These are phyloP conservation scores for Acheta domesticus DNA, from an alignment of 2,888 invertebrate genomes.

Conservation along the genomic window DNA sequence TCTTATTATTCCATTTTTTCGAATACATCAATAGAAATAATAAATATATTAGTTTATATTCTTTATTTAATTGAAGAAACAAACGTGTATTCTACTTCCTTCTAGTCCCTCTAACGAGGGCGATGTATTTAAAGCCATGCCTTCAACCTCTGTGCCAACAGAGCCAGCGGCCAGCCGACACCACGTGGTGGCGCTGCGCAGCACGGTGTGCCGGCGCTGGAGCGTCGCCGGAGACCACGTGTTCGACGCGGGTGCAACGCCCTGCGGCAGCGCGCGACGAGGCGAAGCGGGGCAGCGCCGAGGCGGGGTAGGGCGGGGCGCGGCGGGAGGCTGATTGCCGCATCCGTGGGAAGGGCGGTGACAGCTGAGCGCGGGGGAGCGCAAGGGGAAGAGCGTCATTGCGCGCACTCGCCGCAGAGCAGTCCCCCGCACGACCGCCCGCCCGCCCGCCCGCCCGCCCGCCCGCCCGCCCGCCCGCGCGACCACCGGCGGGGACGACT, in stretches of 20 bases:
- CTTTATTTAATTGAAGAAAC: too few relatives aligned
- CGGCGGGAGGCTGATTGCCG: conserved; percentile 10
- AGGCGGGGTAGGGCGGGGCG: neutral
- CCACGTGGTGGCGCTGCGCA: too few relatives aligned
- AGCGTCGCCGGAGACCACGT: neutral
- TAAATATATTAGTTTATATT: too few relatives aligned
- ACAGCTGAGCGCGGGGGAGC: neutral
- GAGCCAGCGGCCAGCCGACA: too few relatives aligned
- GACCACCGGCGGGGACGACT: neutral
- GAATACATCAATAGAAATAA: too few relatives aligned
- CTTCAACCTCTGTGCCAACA: too few relatives aligned
- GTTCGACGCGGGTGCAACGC: neutral
- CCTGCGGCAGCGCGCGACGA: neutral
- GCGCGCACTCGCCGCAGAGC: neutral
- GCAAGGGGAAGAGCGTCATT: neutral
- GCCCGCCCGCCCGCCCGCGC: neutral
- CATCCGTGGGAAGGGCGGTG: conserved; percentile 18
- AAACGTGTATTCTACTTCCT: too few relatives aligned
- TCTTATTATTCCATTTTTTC: too few relatives aligned
- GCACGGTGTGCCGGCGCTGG: neutral
- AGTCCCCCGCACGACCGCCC: neutral
- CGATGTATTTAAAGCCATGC: too few relatives aligned
- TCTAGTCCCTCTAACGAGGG: too few relatives aligned
- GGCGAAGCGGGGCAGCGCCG: neutral
- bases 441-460: neutral